Base-by-base conservation (phyloP, 2,113 vertebrate species). In the Suncus etruscus region DNA sequence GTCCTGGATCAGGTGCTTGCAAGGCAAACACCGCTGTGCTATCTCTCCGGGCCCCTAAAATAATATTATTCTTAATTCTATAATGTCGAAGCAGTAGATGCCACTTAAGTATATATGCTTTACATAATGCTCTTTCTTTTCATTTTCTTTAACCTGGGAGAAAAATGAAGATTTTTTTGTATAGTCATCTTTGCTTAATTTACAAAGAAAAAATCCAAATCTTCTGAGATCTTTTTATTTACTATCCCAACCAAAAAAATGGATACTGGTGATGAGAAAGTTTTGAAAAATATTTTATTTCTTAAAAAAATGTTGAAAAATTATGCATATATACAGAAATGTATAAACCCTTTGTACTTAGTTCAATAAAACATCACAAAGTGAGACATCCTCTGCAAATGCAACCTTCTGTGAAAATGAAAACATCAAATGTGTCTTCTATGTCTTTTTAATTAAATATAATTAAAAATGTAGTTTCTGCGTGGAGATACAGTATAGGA, bases 351-450 rank as follows among this genome's bases (percentile, higher is more conserved):
- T 78, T 82, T 87, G 29, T 10, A 14, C 24, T 75, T 25, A 81
- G 24, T 66, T 93, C 32, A 93, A 11, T 50, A 69, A 79, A 89
- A 86, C 61, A 81, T 75, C 73, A 83, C 25, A 39, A n/a, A 31
- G n/a, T 63, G 82, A 91, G 76, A 54, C 83, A 86, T 39, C 27
- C 24, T 93, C 51, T 91, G 14, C 74, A 80, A 87, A 89, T 61
- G 68, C 7, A 14, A 83, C 9, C 66, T 82, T 91, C 58, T 83
- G 47, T 81, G 31, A 32, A 82, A 39, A 51, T 93, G 25, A 72
- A n/a, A 80, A 80, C 29, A 77, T 22, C 78, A 73, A 32, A 61
- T 50, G 47, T 12, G 47, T 54, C 51, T 54, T 10, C 10, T 54
- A 10, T 54, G 51, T 54, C 51, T 54, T 54, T 54, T 12, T 12